These are phyloP conservation scores for Ptiloglossa arizonensis DNA, from an alignment of 1,140 invertebrate species.

Conservation along the genomic window DNA sequence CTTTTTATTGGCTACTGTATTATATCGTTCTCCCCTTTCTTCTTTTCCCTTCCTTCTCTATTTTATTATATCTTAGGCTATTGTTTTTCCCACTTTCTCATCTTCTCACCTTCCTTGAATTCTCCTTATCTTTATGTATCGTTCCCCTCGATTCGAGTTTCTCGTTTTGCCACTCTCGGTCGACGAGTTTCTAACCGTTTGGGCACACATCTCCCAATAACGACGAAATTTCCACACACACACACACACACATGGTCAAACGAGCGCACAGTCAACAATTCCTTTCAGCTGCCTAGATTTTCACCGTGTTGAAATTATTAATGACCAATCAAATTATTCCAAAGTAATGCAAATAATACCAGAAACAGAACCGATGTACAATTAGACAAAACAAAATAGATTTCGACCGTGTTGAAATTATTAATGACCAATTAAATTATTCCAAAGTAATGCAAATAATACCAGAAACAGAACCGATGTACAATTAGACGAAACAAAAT, in stretches of 20 bases:
- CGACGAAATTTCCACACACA: constrained; percentile 45
- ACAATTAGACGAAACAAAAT: too few relatives aligned
- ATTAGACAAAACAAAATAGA: too few relatives aligned
- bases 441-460: too few relatives aligned
- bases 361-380: too few relatives aligned
- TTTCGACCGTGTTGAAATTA: too few relatives aligned
- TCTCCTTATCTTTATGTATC: constrained; percentile 12
- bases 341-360: too few relatives aligned
- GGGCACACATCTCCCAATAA: constrained; percentile 56
- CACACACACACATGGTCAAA: neutral
- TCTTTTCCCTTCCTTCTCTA: neutral
- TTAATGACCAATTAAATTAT: too few relatives aligned
- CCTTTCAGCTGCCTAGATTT: too few relatives aligned
- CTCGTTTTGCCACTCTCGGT: constrained; percentile 17
- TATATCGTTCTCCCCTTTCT: neutral
- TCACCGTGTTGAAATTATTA: too few relatives aligned
- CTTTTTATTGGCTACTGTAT: neutral
- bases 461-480: too few relatives aligned
- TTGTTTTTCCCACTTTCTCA: neutral
- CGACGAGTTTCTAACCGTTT: constrained; percentile 55
- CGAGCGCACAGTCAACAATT: constrained; percentile 62
- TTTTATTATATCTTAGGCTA: neutral
- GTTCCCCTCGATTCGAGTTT: constrained; percentile 10
- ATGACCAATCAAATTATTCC: too few relatives aligned
- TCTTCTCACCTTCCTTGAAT: neutral